Base-by-base conservation (phyloP, 2,113 vertebrate species). In the Neolamprologus variostigma region DNA sequence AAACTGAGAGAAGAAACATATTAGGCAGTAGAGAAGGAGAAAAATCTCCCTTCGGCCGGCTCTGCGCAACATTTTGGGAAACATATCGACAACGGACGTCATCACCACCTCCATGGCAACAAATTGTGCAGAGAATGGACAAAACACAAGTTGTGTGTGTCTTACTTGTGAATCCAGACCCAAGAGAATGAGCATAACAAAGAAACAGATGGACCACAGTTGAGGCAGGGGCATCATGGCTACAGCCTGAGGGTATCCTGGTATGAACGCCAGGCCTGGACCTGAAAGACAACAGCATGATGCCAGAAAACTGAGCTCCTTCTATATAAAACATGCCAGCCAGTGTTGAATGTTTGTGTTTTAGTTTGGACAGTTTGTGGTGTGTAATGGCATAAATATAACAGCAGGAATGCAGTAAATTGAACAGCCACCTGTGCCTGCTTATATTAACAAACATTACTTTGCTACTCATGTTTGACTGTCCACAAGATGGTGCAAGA, bases 151-250 rank as follows among this genome's bases (percentile, higher is more conserved):
- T 7, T 16, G 31, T 4, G 40, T 3, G 21, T 5, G 3, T 57
- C 87, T 91, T 84, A 97, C 96, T 85, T 97, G 93, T 90, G 96
- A 93, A 84, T 97, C 96, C 86, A 97, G 90, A 11, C 96, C 95
- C 86, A 97, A 84, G 10, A 97, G 94, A 82, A 97, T 94, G 85
- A 97, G 87, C 96, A 97, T 97, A 51, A 96, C 17, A 31, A 97
- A 97, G 92, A 97, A 97, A 55, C 92, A 96, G 83, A 93, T 61
- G 80, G 96, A 94, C 96, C 96, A 97, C 82, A 97, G 84, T 81
- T 97, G 96, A 37, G 96, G 94, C 21, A 96, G 68, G 37, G 96
- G 96, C 96, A 96, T 97, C 96, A 97, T 94, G 73, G 96, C 95
- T 40, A 96, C 86, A 26, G 96, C 96, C 90, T 96, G 95, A 61